Base-by-base conservation (phyloP, 2,888 invertebrate genomes). In the Drosophila demipolita region DNA sequence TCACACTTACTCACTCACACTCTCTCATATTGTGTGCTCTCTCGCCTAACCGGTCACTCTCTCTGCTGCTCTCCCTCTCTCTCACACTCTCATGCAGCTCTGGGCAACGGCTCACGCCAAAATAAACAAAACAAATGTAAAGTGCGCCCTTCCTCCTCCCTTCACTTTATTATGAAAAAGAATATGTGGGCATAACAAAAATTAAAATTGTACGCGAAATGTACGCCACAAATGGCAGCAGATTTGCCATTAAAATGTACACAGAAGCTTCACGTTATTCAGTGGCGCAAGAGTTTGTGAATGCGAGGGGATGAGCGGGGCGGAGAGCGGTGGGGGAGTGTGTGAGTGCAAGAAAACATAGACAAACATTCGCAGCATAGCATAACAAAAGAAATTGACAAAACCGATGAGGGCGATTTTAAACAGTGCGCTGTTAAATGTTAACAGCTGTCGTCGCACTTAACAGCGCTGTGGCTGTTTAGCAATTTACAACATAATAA, bases 121-220 rank as follows among this genome's bases (percentile, higher is more conserved):
- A 88, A 88, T 88, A 86, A 86, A 88, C 85, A 86, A 85, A 85
- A 86, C 88, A 85, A 85, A 88, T 85, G 83, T 85, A 87, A 85
- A 86, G 88, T 86, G 83, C 78, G 86, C 80, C 80, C 80, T 45
- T 45, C 55, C 69, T 71, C 62, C 8, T 9, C 29, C 32, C 12
- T 12, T n/a, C 0, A 36, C 15, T 36, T 48, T 32, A 68, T 80
- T 71, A 78, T 80, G 80, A 79, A 86, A 80, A 87, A 82, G 86
- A 86, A 88, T 86, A 84, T 84, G 89, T 84, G 82, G 82, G 87
- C 84, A 86, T 84, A 86, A 88, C 84, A 88, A 82, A 87, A 87
- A 87, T 84, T 87, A 87, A 88, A 86, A 87, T 87, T 88, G 87
- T 88, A 80, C 83, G 78, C 86, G 82, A 87, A 87, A 88, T 83